phyloP scores from a whole-genome alignment of 1,140 invertebrate species.

The Neomicropteryx cornuta region DNA sequence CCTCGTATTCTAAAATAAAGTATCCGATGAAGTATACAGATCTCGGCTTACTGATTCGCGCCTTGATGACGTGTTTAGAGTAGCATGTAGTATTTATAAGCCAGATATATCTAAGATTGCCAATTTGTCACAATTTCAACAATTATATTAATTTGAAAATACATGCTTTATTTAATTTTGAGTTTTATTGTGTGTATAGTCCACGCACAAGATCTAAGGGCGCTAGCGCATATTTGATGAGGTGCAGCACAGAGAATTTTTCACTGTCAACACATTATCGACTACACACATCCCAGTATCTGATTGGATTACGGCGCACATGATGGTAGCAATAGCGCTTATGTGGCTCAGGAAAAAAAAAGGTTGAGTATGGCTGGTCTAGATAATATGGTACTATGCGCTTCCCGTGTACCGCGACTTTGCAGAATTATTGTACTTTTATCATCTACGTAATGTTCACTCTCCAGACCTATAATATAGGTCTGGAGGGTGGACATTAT shows the following conservation, averaged over 20 bases:
- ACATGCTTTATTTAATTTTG: not conserved
- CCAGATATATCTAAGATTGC: not conserved
- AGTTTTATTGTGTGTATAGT: not conserved
- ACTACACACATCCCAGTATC: too few relatives aligned
- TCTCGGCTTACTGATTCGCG: conserved; percentile 1
- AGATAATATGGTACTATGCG: too few relatives aligned
- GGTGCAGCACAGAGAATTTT: too few relatives aligned
- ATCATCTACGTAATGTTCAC: too few relatives aligned
- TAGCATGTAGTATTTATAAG: not conserved
- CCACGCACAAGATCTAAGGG: not conserved
- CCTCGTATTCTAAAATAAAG: not conserved
- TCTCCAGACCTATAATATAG: too few relatives aligned
- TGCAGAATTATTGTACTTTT: too few relatives aligned
- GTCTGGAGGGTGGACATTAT: too few relatives aligned
- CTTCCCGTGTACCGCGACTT: too few relatives aligned
- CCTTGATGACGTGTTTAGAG: not conserved
- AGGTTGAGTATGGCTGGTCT: conserved; percentile 1
- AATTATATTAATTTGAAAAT: not conserved
- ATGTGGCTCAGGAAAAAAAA: conserved; percentile 2
- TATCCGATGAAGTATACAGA: not conserved
- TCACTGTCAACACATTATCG: too few relatives aligned
- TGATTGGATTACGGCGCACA: conserved; percentile 3
- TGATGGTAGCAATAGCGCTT: not conserved
- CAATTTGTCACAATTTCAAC: not conserved
- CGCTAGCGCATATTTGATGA: too few relatives aligned